Base-by-base conservation (phyloP, 2,888 invertebrate species). In the Meganola albula region DNA sequence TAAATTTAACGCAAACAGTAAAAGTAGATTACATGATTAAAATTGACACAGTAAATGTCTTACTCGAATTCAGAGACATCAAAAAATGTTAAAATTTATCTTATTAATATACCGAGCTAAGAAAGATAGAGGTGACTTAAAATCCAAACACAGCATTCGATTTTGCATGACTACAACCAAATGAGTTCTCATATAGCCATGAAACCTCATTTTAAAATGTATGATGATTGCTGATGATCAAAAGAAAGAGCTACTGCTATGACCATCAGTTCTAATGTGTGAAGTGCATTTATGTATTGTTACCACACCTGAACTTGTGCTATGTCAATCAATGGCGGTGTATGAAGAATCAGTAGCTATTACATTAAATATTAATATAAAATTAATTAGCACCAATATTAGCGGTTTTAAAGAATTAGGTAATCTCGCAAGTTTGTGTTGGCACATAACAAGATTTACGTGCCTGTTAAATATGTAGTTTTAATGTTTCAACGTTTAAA, bases 251-350 rank as follows among this genome's bases (percentile, higher is more conserved):
- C 33, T 44, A 21, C 39, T 36, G 40, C 41, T 56, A 54, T 47
- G 53, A 51, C 56, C 49, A 53, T 45, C 53, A 44, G 51, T 56
- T 53, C 55, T 35, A 44, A 44, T 46, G 52, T 54, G 52, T 58
- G 57, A 53, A 25, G 71, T 74, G 71, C 65, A 63, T 44, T 48
- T 40, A 56, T 59, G 56, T 63, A 49, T 51, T 53, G 51, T 53
- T 58, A 63, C 69, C 70, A 67, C 71, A 59, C 63, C 66, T 58
- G 49, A 38, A 40, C 46, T 48, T 46, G 63, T 58, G 63, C 62
- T 60, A 62, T 65, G 64, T 63, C 66, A 59, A 50, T 57, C 47
- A 37, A 63, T 62, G 56, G 40, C 42, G 42, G 53, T 57, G 56
- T 49, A 51, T 49, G 56, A 49, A 44, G 38, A 50, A 52, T 56